Evolutionary conservation across 23 tunicate species (phyloP).

Genomic region (Trididemnum nubilum): DNA sequence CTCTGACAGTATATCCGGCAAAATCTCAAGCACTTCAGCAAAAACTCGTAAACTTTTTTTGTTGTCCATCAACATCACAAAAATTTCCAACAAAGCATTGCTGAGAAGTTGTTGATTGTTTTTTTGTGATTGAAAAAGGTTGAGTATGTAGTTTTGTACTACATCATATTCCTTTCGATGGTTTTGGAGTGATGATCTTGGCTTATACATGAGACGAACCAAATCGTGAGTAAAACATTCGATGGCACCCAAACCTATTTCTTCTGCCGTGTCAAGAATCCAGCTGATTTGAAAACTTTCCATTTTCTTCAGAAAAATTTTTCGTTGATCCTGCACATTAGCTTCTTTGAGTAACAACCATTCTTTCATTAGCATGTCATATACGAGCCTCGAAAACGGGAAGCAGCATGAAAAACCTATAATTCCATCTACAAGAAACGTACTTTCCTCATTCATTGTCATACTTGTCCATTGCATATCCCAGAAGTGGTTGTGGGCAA

Average conservation of each 20-base stretch:
- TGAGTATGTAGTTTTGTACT: slow-evolving; percentile 10
- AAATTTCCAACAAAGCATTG: background rate
- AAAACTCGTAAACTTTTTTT: background rate
- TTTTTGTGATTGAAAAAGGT: background rate
- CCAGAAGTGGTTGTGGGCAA: background rate
- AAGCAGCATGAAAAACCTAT: slow-evolving; percentile 22
- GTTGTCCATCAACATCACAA: background rate
- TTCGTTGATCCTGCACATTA: background rate
- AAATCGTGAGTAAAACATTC: slow-evolving; percentile 19
- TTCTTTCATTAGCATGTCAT: slow-evolving; percentile 19
- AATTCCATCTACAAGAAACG: slow-evolving; percentile 14
- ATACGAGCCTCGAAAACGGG: slow-evolving; percentile 26
- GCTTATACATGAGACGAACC: slow-evolving; percentile 28
- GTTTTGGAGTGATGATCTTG: background rate
- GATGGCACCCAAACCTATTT: background rate
- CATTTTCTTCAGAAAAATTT: background rate
- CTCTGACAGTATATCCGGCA: background rate
- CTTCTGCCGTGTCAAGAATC: background rate
- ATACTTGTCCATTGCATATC: slow-evolving; percentile 5
- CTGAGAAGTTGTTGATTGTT: background rate
- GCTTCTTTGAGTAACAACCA: slow-evolving; percentile 5
- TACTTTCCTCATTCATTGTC: background rate
- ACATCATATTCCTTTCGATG: slow-evolving; percentile 8
- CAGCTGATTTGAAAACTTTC: background rate
- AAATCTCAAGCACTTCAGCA: background rate